These are phyloP conservation scores for Cacoxenus indagator DNA, from an alignment of 2,888 invertebrate species.

Conservation along the genomic window DNA sequence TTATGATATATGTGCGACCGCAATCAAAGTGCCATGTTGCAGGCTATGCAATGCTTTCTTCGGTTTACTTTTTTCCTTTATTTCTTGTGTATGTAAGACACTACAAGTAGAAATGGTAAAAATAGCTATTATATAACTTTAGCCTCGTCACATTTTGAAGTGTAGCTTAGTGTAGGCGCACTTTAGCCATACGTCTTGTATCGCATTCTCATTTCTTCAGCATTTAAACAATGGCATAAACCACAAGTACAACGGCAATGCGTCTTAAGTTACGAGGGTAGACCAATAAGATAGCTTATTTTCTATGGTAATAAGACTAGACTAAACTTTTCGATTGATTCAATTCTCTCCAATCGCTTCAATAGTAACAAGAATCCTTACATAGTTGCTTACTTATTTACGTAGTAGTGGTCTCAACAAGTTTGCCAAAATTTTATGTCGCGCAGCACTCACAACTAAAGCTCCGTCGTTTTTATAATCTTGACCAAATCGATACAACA, in stretches of 20 bases:
- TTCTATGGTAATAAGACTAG: too few species aligned
- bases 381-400: too few species aligned
- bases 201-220: slow-evolving; percentile 19
- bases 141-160: slow-evolving; percentile 50
- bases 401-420: too few species aligned
- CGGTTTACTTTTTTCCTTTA: not conserved
- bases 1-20: not conserved
- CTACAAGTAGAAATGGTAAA: slow-evolving; percentile 1
- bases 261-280: not conserved
- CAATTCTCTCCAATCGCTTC: too few species aligned
- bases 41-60: not conserved
- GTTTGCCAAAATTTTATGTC: too few species aligned
- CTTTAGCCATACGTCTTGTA: not conserved
- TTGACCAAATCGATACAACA: too few species aligned
- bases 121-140: slow-evolving; percentile 53
- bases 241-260: slow-evolving; percentile 10
- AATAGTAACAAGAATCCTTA: too few species aligned
- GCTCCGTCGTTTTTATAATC: too few species aligned
- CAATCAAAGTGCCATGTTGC: not conserved
- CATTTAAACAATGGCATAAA: not conserved
- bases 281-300: too few species aligned
- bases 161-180: not conserved
- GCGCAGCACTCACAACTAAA: too few species aligned
- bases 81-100: not conserved
- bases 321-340: too few species aligned